These are phyloP conservation scores for Lasioglossum morio DNA, from an alignment of 2,888 invertebrate genomes.

Conservation along the genomic window DNA sequence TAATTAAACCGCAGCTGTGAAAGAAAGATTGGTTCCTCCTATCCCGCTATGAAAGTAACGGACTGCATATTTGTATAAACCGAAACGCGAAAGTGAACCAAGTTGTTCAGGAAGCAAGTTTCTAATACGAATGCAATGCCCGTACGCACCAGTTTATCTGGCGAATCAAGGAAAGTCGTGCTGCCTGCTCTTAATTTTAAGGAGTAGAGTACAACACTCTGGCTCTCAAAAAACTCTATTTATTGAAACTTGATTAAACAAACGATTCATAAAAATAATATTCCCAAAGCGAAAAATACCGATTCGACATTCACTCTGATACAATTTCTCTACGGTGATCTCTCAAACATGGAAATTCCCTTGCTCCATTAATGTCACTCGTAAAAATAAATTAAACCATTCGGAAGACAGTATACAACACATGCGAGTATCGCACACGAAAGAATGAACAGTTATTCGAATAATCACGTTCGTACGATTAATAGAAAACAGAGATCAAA, in stretches of 20 bases:
- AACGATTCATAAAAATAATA: background rate
- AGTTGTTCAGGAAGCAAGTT: constrained; percentile 73
- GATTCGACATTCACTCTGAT: background rate
- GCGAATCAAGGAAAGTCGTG: constrained; percentile 70
- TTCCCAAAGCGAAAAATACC: background rate
- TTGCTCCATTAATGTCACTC: background rate
- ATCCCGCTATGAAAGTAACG: constrained; percentile 1
- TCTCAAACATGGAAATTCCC: background rate
- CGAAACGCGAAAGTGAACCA: constrained; percentile 61
- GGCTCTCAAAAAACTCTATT: background rate
- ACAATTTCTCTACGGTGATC: constrained; percentile 5
- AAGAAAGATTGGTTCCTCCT: background rate
- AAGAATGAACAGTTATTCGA: background rate
- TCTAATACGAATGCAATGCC: constrained; percentile 71
- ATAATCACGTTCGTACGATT: background rate
- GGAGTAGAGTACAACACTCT: background rate
- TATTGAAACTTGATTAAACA: background rate
- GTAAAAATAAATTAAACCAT: background rate
- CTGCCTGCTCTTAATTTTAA: constrained; percentile 68
- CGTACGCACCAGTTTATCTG: constrained; percentile 66
- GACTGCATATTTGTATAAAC: constrained; percentile 45
- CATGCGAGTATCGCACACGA: background rate
- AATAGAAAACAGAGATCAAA: background rate
- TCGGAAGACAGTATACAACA: background rate
- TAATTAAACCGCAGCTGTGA: background rate